Percentiles rank a stretch among this genome's conserved stretches.
These are phyloP conservation scores for Hippocampus barbouri DNA, from an alignment of 2,113 vertebrate genomes.

Conservation along the genomic window DNA sequence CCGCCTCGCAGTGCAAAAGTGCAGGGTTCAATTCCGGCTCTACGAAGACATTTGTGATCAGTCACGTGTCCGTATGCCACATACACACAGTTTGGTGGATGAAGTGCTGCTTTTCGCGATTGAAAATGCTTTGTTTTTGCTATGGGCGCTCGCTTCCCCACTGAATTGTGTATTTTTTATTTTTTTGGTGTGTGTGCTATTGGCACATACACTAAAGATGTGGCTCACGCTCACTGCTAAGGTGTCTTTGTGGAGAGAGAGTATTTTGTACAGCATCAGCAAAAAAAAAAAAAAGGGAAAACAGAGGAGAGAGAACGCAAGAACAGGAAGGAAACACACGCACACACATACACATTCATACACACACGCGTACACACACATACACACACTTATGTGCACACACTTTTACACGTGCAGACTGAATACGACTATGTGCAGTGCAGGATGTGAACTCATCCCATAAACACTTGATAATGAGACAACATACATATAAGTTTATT, in stretches of 20 bases:
- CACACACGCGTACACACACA: background rate
- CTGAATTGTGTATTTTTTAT: background rate
- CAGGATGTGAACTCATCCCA: slow-evolving; percentile 19
- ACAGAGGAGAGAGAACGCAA: background rate
- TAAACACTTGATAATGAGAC: slow-evolving; percentile 15
- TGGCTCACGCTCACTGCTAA: slow-evolving; percentile 39
- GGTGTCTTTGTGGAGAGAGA: slow-evolving; percentile 22
- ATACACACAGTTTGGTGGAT: background rate
- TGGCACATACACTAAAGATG: slow-evolving; percentile 17
- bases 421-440: background rate
- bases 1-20: too few relatives aligned
- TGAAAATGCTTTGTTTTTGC: background rate
- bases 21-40: too few relatives aligned
- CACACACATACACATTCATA: background rate
- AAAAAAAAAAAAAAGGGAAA: slow-evolving; percentile 8
- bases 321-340: background rate
- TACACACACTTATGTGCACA: background rate
- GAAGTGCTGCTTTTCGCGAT: background rate
- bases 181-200: background rate
- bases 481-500: background rate
- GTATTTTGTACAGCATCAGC: slow-evolving; percentile 46
- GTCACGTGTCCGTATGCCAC: too few relatives aligned
- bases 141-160: too few relatives aligned
- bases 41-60: too few relatives aligned
- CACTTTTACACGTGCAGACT: background rate